Base-by-base conservation (phyloP, 2,888 invertebrate genomes). In the Allophyes oxyacanthae region DNA sequence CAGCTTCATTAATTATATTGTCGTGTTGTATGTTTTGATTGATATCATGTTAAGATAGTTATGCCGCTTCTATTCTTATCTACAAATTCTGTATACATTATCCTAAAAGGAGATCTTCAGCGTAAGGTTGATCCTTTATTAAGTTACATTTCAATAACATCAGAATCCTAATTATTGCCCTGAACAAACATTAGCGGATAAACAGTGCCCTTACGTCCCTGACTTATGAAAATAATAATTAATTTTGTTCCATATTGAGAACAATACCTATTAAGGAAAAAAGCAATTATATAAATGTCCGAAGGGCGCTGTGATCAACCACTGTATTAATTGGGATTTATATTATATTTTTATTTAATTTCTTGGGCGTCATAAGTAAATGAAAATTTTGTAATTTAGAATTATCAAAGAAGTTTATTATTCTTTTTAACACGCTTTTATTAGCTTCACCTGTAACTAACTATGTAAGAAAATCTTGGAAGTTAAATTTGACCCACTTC, bases 131-230 rank as follows among this genome's bases (percentile, higher is more conserved):
- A 44, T 32, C 28, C 28, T 9, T 49, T 61, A 41, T 32, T 48
- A 34, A 34, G 41, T 53, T 53, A 26, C 37, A 42, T 45, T 42
- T 30, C 42, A 53, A 69, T 69, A 53, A 64, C 30, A 64, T 38
- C 48, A 33, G 30, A 42, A 42, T 62, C 69, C 20, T 69, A 50
- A 64, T 45, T 52, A 53, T 67, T 60, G 11, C 26, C 30, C 44
- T 34, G 6, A 28, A 30, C 30, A 49, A 69, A 63, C 34, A 42
- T 45, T 34, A 37, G 36, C 40, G 53, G 49, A 32, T 53, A 62
- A 53, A 64, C 53, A 62, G 30, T 42, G 20, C 11, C 53, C 8
- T 26, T 49, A 25, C 41, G 15, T 26, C 37, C 11, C n/a, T 37
- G 14, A 25, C 34, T 36, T 45, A 20, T 34, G 30, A 54, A n/a